phyloP scores from a whole-genome alignment of 2,888 invertebrate genomes.

The Acleris cristana region DNA sequence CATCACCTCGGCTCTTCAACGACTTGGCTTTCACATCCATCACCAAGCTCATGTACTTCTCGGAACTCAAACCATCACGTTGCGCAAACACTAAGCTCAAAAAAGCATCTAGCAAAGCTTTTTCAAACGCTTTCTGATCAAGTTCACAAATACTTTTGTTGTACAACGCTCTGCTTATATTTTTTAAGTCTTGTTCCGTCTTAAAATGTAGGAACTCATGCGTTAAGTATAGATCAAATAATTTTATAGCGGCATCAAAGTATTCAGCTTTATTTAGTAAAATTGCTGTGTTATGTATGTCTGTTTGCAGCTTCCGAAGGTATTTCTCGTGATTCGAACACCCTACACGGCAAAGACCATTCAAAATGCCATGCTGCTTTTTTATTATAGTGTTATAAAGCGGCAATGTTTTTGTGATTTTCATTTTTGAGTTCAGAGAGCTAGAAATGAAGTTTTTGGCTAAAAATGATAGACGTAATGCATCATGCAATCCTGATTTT shows the following conservation, averaged over 20 bases:
- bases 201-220: constrained; percentile 54
- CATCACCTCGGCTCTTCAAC: constrained; percentile 48
- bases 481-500: constrained; percentile 65
- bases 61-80: constrained; percentile 52
- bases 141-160: constrained; percentile 74
- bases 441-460: constrained; percentile 57
- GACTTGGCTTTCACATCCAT: constrained; percentile 73
- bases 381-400: constrained; percentile 48
- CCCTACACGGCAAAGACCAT: constrained; percentile 50
- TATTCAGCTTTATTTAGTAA: constrained; percentile 57
- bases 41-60: constrained; percentile 70
- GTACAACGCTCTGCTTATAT: constrained; percentile 66
- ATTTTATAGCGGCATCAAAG: constrained; percentile 61
- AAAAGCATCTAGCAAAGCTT: constrained; percentile 63
- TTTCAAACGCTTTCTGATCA: constrained; percentile 57
- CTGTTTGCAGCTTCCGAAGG: constrained; percentile 64
- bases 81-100: constrained; percentile 62
- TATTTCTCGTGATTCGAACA: constrained; percentile 65
- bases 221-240: constrained; percentile 65
- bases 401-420: constrained; percentile 48
- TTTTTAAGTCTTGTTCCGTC: constrained; percentile 54
- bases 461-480: constrained; percentile 61
- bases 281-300: constrained; percentile 71
- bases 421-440: constrained; percentile 47
- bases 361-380: constrained; percentile 58